Evolutionary conservation across 2,113 vertebrate species (phyloP).

Genomic region (Collichthys lucidus): DNA sequence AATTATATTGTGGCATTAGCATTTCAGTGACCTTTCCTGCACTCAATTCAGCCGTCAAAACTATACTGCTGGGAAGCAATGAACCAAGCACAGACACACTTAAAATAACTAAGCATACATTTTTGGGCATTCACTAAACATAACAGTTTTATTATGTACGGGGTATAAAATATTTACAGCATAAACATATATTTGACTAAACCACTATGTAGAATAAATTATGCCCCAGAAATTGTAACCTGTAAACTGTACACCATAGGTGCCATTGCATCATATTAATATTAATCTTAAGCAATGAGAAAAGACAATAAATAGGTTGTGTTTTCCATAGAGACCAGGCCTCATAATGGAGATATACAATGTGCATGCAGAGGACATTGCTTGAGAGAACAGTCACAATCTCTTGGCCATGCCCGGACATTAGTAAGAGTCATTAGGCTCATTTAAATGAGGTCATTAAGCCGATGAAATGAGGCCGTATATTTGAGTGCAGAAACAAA

Average conservation of each 20-base stretch:
- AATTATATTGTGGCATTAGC: constrained; percentile 62
- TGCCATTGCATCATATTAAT: constrained; percentile 8
- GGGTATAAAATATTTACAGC: not conserved
- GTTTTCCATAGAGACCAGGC: constrained; percentile 63
- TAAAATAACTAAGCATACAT: constrained; percentile 16
- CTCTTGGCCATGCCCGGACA: constrained; percentile 76
- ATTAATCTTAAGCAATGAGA: constrained; percentile 49
- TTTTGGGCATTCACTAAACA: constrained; percentile 10
- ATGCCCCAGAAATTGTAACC: constrained; percentile 17
- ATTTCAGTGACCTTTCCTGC: constrained; percentile 71
- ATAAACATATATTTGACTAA: not conserved
- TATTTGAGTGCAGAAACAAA: constrained; percentile 74
- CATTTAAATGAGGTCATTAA: constrained; percentile 84
- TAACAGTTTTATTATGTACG: not conserved
- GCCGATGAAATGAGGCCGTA: constrained; percentile 80
- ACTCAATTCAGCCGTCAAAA: constrained; percentile 51
- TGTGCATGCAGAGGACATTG: constrained; percentile 69
- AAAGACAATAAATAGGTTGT: constrained; percentile 68
- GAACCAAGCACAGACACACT: constrained; percentile 20
- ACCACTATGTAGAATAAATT: not conserved
- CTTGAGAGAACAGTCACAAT: constrained; percentile 72
- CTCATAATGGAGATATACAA: constrained; percentile 80
- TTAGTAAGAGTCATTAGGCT: constrained; percentile 84
- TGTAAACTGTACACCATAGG: constrained; percentile 19
- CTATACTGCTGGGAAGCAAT: constrained; percentile 16